Conservation (phyloP, 2,888 invertebrate genomes). For the Melanostoma scalare region DNA sequence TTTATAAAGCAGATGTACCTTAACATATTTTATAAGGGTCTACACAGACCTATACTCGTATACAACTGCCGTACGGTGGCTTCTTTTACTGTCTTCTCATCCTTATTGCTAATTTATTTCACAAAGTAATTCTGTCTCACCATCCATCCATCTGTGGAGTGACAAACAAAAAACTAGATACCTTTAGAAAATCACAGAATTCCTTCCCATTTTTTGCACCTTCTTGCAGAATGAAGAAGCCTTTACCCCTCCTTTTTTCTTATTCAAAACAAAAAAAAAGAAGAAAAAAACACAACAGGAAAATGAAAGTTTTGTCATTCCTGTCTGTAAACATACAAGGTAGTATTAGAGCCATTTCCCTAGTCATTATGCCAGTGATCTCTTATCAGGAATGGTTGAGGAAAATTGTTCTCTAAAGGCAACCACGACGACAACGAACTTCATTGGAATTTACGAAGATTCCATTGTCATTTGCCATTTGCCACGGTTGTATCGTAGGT, state of each 20-base stretch:
- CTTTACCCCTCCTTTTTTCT: no score
- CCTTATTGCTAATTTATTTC: slow-evolving; percentile 50
- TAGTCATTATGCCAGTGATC: slow-evolving; percentile 13
- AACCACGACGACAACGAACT: slow-evolving; percentile 32
- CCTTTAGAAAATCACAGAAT: slow-evolving; percentile 50
- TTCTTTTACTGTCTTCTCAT: not conserved
- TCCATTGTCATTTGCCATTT: slow-evolving; percentile 28
- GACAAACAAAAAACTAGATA: slow-evolving; percentile 11
- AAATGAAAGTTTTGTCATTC: slow-evolving; percentile 63
- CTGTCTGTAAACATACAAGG: slow-evolving; percentile 53
- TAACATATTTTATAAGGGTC: not conserved
- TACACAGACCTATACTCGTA: not conserved
- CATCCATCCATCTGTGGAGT: slow-evolving; percentile 40
- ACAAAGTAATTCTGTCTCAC: slow-evolving; percentile 43
- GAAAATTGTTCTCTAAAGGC: slow-evolving; percentile 45
- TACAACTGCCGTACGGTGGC: not conserved
- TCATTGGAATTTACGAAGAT: slow-evolving; percentile 63
- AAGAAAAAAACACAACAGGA: slow-evolving; percentile 6
- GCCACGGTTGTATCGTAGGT: not conserved
- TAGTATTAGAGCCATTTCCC: slow-evolving; percentile 24
- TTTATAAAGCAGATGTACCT: slow-evolving; percentile 32
- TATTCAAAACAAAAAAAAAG: no score
- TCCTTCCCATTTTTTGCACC: slow-evolving; percentile 30
- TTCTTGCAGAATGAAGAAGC: not conserved
- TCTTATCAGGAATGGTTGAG: slow-evolving; percentile 47